Evolutionary conservation across 2,888 invertebrate species (phyloP).

Genomic region (Itoplectis maculator): DNA sequence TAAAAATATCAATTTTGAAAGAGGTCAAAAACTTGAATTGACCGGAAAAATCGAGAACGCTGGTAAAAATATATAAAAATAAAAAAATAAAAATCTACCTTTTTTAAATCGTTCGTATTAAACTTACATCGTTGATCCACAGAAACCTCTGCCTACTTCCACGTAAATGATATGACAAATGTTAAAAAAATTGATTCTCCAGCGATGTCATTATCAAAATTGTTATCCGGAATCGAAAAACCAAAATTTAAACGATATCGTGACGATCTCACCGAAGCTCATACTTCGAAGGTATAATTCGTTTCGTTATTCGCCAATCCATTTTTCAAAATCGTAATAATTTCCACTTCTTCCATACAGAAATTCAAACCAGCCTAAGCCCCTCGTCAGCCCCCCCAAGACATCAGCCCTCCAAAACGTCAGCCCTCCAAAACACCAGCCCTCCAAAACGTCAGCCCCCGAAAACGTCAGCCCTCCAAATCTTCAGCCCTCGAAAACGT

Average conservation of each 20-base stretch:
- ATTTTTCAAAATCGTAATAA: neutral
- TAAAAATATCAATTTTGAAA: neutral
- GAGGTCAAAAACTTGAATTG: slow-evolving; percentile 2
- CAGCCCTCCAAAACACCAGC: too few species aligned
- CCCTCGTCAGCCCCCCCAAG: too few species aligned
- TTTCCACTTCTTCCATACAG: slow-evolving; percentile 1
- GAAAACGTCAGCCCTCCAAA: too few species aligned
- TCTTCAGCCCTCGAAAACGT: too few species aligned
- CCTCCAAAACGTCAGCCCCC: too few species aligned
- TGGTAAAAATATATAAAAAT: too few species aligned
- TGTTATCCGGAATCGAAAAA: slow-evolving; percentile 4
- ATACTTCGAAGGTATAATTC: slow-evolving; percentile 5
- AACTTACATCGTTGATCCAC: neutral
- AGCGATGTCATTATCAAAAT: slow-evolving; percentile 15
- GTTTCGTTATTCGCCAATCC: neutral
- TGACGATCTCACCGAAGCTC: slow-evolving; percentile 5
- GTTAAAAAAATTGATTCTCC: slow-evolving; percentile 3
- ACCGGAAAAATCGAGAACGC: neutral
- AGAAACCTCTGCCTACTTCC: neutral
- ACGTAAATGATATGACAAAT: neutral
- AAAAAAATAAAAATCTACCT: too few species aligned
- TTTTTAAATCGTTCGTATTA: neutral
- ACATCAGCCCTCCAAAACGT: too few species aligned
- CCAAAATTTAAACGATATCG: slow-evolving; percentile 3
- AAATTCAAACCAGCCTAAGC: slow-evolving; percentile 1